Evolutionary conservation across 1,140 invertebrate species (phyloP), one percentile per base, ranked within the genome.

Genomic region (Micrasema minimum): DNA sequence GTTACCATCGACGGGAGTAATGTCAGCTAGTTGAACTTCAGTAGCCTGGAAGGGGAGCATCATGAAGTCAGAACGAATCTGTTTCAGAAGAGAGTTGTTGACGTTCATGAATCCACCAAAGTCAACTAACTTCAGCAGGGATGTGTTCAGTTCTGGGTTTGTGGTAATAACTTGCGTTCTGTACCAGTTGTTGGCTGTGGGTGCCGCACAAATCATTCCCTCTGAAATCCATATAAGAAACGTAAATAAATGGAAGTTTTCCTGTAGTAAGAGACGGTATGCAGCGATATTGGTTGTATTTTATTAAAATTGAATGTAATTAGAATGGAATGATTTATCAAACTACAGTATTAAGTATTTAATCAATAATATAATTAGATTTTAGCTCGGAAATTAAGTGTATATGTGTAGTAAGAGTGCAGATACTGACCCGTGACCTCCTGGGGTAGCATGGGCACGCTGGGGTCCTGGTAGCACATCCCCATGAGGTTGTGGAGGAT

Each of bases 31-130:
- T 79, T 91, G 91, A 78, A 96, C 95, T 86, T 99, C 97, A 38
- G 93, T 92, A 48, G 96, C 95, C 89, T 99, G 97, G 86, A 99
- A 98, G 16, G 97, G 97, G 77, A 99, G 84, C 23, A 89, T 87
- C 85, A 97, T 91, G 79, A 96, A 98, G 82, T 99, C 96, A 69
- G 90, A 91, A 72, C 95, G 88, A 68, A 99, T 96, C 85, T 96
- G 93, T 77, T 93, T 88, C 76, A 98, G 87, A 68, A 88, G 83
- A 20, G 88, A 83, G 71, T 90, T 90, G 72, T 88, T 87, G n/a
- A 97, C 85, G 38, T 86, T 87, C 77, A 90, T 88, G 80, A 93
- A 99, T 50, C 96, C 97, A 23, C 97, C 97, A 80, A 96, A 96
- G 84, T 99, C 97, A 1, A 99, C 89, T 79, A 96, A 91, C 82